Conservation (phyloP, 2,888 invertebrate species). For the Trichopoda pennipes region DNA sequence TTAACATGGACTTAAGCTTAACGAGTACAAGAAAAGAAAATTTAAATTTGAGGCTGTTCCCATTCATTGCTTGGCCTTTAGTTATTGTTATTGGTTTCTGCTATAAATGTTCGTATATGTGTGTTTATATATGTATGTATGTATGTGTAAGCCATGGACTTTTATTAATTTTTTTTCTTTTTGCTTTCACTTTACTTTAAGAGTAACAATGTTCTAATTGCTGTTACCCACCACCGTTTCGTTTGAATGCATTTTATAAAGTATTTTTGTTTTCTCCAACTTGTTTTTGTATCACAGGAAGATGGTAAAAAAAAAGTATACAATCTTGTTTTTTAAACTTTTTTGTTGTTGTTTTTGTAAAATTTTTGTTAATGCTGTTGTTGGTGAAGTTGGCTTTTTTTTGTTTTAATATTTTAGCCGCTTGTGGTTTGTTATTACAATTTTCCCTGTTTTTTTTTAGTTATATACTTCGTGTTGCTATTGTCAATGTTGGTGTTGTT, state of each 20-base stretch:
- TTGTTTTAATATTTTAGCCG: conserved; percentile 45
- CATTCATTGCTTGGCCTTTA: conserved; percentile 1
- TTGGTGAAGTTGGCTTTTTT: conserved; percentile 12
- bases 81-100: background rate
- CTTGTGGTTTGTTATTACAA: conserved; percentile 60
- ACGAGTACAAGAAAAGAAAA: conserved; percentile 21
- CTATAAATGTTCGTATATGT: no score
- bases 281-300: conserved; percentile 6
- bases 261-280: conserved; percentile 23
- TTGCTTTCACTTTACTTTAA: conserved; percentile 58
- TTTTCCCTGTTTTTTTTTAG: conserved; percentile 67
- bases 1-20: conserved; percentile 33
- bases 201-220: conserved; percentile 66
- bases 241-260: conserved; percentile 60
- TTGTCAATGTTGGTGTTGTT: conserved; percentile 30
- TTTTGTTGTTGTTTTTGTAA: conserved; percentile 1
- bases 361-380: conserved; percentile 9
- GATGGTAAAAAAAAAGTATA: conserved; percentile 2
- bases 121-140: background rate
- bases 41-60: conserved; percentile 26
- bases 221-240: conserved; percentile 61
- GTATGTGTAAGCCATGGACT: conserved; percentile 9
- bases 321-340: conserved; percentile 11
- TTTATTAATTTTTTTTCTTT: no score
- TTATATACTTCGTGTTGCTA: conserved; percentile 54